Base-by-base conservation (phyloP, 2,888 invertebrate species). In the Dione juno region DNA sequence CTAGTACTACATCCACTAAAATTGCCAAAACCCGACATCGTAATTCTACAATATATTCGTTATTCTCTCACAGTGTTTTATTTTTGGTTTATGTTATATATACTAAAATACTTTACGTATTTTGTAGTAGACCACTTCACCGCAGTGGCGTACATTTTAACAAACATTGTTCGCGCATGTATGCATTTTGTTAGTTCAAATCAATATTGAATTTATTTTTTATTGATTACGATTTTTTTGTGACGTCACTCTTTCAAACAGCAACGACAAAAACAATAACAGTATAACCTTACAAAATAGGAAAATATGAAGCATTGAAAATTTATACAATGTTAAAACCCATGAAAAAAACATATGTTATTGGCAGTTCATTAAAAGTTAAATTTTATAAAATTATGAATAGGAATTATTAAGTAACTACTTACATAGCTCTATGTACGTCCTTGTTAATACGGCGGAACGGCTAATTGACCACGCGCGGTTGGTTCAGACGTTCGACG, bases 401-500 rank as follows among this genome's bases (percentile, higher is more conserved):
- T 57, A 57, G 11, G 37, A 2, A 41, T 54, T n/a, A 43, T 58
- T 58, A 48, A 58, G 8, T 35, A 7, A 43, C 5, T 35, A 37
- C 16, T 19, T 48, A 48, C 43, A 66, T 53, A 54, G 70, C 41
- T 54, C 54, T 65, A 70, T 70, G 67, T 57, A 66, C 70, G 72
- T 67, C 65, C 72, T 73, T 70, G 70, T 48, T 54, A 67, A 70
- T 67, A 69, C 43, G 45, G 67, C 61, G 71, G 67, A 66, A 65
- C 66, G 50, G 61, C 41, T 73, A 71, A 71, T 67, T 69, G 71
- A 66, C 58, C 72, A 52, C 63, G 72, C 69, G 69, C 66, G 66
- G 61, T 57, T 53, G 58, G 63, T 64, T 66, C 82, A 84, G 48
- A 69, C 64, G 84, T 81, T 82, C 78, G 81, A 79, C 75, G 80